A percentile compares a stretch with the other conserved stretches of the same genome.
phyloP scores from a whole-genome alignment of 2,888 invertebrate species.

The Macrophya alboannulata region DNA sequence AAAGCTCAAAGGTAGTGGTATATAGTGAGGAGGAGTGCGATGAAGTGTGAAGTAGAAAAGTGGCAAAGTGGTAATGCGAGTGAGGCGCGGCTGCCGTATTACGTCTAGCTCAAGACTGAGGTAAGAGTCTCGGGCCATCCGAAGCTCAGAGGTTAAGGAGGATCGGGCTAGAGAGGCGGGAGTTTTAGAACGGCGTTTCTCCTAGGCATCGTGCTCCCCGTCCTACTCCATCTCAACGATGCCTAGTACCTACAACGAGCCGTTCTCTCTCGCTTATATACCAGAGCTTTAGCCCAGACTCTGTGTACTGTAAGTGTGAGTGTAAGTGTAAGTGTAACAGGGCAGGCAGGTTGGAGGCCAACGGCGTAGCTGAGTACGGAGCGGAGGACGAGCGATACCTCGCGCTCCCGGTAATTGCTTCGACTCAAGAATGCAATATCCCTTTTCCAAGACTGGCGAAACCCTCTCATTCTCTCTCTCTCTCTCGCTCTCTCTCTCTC shows the following conservation, averaged over 20 bases:
- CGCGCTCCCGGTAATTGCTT: conserved; percentile 72
- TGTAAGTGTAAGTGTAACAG: conserved; percentile 35
- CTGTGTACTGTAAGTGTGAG: conserved; percentile 27
- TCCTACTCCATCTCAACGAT: conserved; percentile 13
- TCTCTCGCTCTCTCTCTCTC: not conserved
- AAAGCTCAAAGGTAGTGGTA: conserved; percentile 34
- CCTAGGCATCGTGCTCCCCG: conserved; percentile 12
- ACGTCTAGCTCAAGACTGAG: conserved; percentile 51
- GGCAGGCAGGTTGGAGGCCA: not conserved
- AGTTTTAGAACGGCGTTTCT: conserved; percentile 40
- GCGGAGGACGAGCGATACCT: conserved; percentile 60
- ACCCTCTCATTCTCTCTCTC: not conserved
- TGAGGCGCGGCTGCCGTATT: conserved; percentile 51
- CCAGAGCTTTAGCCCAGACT: conserved; percentile 58
- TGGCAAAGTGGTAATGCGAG: conserved; percentile 52
- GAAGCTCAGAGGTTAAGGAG: conserved; percentile 52
- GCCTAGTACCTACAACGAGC: conserved; percentile 36
- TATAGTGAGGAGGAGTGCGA: conserved; percentile 58
- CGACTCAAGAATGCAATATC: conserved; percentile 74
- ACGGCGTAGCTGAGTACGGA: conserved; percentile 24
- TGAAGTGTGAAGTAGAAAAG: conserved; percentile 63
- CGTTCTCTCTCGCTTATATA: conserved; percentile 59
- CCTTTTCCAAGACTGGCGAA: conserved; percentile 61
- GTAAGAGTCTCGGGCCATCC: conserved; percentile 54
- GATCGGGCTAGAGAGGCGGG: not conserved